phyloP scores from a whole-genome alignment of 2,888 invertebrate genomes.

The Imbricaverruca yamaguchii region DNA sequence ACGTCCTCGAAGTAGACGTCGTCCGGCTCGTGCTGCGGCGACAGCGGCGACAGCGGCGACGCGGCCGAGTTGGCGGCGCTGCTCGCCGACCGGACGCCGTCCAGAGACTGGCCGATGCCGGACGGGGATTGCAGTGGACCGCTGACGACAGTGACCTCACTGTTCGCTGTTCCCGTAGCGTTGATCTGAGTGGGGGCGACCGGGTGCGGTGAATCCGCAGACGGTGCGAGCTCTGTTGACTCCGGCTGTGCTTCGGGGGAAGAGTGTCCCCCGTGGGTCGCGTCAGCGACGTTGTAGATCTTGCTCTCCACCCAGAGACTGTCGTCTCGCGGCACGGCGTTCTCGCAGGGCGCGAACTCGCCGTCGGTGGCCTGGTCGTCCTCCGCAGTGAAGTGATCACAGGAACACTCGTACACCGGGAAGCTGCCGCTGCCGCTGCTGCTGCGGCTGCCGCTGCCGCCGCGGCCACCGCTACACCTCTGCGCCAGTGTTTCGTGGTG shows the following conservation, averaged over 20 bases:
- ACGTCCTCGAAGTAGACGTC: slow-evolving; percentile 22
- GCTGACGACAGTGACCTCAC: too few relatives aligned
- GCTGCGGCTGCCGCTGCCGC: too few relatives aligned
- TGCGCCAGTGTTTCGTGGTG: neutral
- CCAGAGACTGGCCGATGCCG: neutral
- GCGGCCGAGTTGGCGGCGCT: slow-evolving; percentile 10
- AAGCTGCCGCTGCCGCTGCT: neutral
- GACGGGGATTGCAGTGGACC: too few relatives aligned
- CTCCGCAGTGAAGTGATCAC: neutral
- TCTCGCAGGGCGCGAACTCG: too few relatives aligned
- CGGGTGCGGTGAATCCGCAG: neutral
- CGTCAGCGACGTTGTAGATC: neutral
- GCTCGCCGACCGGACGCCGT: neutral
- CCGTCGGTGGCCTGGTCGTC: neutral
- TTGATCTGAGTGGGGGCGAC: neutral
- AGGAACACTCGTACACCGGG: neutral
- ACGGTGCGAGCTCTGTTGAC: too few relatives aligned
- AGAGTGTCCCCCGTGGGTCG: neutral
- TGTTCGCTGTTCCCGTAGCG: too few relatives aligned
- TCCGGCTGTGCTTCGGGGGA: too few relatives aligned
- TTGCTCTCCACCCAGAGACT: neutral
- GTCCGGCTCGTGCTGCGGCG: slow-evolving; percentile 13
- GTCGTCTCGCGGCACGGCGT: neutral
- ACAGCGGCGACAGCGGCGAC: slow-evolving; percentile 10
- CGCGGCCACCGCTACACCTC: too few relatives aligned